Base-by-base conservation (phyloP, 64 coral and sea anemone genomes). In the Montipora cactus region DNA sequence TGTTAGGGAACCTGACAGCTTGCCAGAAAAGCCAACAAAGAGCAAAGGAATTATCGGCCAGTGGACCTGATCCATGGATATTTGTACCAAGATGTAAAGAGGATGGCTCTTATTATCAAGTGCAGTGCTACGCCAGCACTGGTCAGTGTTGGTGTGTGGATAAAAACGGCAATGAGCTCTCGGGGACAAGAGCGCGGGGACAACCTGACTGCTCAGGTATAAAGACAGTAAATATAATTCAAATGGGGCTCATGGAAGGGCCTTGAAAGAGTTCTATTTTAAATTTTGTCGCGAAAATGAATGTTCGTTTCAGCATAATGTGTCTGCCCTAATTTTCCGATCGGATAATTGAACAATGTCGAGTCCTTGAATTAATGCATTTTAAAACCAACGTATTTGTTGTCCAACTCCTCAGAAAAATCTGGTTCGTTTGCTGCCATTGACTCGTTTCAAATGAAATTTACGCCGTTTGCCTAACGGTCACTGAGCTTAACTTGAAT, bases 141-240 rank as follows among this genome's bases (percentile, higher is more conserved):
- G 95, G 92, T 11, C 95, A 96, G 57, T 96, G 95, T 61, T 96
- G 95, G 95, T 96, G 95, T 64, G 92, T 94, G 13, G 92, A 96
- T 59, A 61, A 44, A 67, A 96, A 96, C 78, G 95, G 95, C 3
- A 96, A 87, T 50, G 95, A 96, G 52, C 19, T 47, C 7, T 50
- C 44, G 62, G 95, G 92, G 0, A 94, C 77, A 77, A 76, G 49
- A 15, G 79, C 81, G 11, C 78, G 53, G 8, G 79, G 80, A 78
- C 23, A 23, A 77, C 95, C 95, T 20, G 83, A 94, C 52, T 96
- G 95, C 74, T 71, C 59, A 87, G 92, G 92, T 93, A 74, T 6
- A 18, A 4, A 37, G 58, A 67, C 7, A 55, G 37, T 37, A 37
- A 37, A 37, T 37, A 37, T 37, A 37, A 37, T 37, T 37, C 37